Evolutionary conservation across 2,113 vertebrate genomes (phyloP).

Genomic region (Pontoporia blainvillei): DNA sequence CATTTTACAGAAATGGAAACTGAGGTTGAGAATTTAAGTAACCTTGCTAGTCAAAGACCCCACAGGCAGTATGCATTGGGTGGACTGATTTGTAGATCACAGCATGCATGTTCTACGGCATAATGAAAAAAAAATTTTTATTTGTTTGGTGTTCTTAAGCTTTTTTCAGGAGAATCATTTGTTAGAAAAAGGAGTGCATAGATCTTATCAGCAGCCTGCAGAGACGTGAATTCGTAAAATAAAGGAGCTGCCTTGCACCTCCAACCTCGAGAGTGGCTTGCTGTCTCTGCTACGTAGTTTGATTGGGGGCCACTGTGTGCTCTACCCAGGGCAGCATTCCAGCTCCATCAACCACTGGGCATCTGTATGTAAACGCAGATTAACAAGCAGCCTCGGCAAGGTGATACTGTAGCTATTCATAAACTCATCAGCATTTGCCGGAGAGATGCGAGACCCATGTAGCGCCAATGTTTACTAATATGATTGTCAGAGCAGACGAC

Average conservation of each 20-base stretch:
- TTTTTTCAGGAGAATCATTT: not conserved
- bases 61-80: rapidly evolving
- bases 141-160: not conserved
- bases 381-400: conserved; percentile 70
- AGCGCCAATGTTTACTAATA: conserved; percentile 78
- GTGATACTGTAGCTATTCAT: conserved; percentile 73
- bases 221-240: not conserved
- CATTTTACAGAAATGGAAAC: not conserved
- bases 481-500: conserved; percentile 74
- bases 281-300: not conserved
- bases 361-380: conserved; percentile 70
- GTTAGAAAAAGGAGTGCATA: not conserved
- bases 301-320: not conserved
- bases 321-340: not conserved
- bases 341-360: not conserved
- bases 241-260: not conserved
- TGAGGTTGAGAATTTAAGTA: not conserved
- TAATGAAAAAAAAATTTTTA: not conserved
- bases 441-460: conserved; percentile 65
- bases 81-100: not conserved
- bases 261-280: not conserved
- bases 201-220: not conserved
- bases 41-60: not conserved
- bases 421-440: conserved; percentile 77
- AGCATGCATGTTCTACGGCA: rapidly evolving